These are phyloP conservation scores for Pachyrhynchus sulphureomaculatus DNA, from an alignment of 1,140 invertebrate genomes.

Conservation along the genomic window DNA sequence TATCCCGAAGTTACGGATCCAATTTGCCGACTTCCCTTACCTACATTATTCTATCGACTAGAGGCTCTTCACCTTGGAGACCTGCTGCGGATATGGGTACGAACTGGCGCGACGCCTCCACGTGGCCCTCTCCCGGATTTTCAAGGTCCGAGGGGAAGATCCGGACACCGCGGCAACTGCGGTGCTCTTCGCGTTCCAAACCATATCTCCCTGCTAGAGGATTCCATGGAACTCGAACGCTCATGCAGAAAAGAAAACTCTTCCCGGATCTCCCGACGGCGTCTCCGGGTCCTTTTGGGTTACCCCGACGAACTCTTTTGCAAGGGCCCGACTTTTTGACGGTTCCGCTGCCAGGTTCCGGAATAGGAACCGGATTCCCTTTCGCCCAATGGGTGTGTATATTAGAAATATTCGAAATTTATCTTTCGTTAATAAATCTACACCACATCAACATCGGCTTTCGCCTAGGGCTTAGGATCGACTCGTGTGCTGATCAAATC, in stretches of 20 bases:
- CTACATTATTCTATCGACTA: slow-evolving; percentile 88
- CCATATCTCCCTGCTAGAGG: slow-evolving; percentile 66
- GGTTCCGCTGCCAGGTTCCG: slow-evolving; percentile 71
- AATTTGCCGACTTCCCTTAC: slow-evolving; percentile 80
- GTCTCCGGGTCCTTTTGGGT: slow-evolving; percentile 71
- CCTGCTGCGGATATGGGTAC: slow-evolving; percentile 78
- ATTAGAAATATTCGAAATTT: no score
- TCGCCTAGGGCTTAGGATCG: no score
- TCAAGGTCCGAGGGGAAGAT: slow-evolving; percentile 60
- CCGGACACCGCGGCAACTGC: slow-evolving; percentile 65
- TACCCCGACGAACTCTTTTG: slow-evolving; percentile 60
- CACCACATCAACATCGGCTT: no score
- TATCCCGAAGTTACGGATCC: slow-evolving; percentile 80
- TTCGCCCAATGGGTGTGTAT: slow-evolving; percentile 55
- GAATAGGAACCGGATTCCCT: slow-evolving; percentile 73
- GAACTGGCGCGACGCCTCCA: slow-evolving; percentile 64
- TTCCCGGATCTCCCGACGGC: slow-evolving; percentile 71
- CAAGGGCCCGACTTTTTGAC: slow-evolving; percentile 64
- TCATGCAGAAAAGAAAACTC: slow-evolving; percentile 56
- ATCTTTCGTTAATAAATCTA: no score
- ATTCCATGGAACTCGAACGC: slow-evolving; percentile 69
- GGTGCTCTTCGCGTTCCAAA: slow-evolving; percentile 70
- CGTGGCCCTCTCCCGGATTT: slow-evolving; percentile 72
- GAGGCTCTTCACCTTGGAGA: slow-evolving; percentile 89
- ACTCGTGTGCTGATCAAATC: no score